Conservation (phyloP, 2,888 invertebrate genomes). For the Auanema sp. region DNA sequence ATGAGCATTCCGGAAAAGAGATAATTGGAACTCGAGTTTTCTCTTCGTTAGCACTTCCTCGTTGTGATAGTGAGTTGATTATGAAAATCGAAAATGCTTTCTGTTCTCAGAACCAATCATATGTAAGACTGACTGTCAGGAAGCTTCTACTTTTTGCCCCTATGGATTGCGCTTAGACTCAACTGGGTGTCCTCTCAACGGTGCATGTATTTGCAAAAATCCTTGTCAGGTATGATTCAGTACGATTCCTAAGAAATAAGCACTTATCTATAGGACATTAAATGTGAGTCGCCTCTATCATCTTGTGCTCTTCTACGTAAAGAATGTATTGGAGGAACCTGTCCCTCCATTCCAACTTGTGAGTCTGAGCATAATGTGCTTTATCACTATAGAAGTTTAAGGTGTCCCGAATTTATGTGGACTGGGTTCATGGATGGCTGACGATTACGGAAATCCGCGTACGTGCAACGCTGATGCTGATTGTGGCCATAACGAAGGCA, state of each 20-base stretch:
- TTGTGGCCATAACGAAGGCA: slow-evolving; percentile 3
- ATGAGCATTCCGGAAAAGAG: slow-evolving; percentile 45
- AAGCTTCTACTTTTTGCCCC: slow-evolving; percentile 22
- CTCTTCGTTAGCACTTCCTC: slow-evolving; percentile 25
- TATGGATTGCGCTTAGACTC: slow-evolving; percentile 35
- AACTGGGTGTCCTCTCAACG: slow-evolving; percentile 42
- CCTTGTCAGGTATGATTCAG: slow-evolving; percentile 31
- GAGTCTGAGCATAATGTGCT: background rate
- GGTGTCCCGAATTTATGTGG: slow-evolving; percentile 19
- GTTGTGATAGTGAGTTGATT: slow-evolving; percentile 32
- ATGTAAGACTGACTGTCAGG: slow-evolving; percentile 32
- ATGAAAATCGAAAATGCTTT: background rate
- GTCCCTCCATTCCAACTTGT: slow-evolving; percentile 37
- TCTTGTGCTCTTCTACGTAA: slow-evolving; percentile 12
- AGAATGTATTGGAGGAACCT: slow-evolving; percentile 29
- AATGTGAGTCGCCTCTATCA: slow-evolving; percentile 21
- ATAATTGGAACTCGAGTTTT: slow-evolving; percentile 43
- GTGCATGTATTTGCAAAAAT: slow-evolving; percentile 38
- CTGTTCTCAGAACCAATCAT: slow-evolving; percentile 29
- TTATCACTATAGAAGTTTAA: background rate
- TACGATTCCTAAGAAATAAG: background rate
- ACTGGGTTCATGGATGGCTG: slow-evolving; percentile 2
- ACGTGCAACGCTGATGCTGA: slow-evolving; percentile 3
- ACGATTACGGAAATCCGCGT: slow-evolving; percentile 16
- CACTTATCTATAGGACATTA: slow-evolving; percentile 30